A percentile compares a stretch with the other conserved stretches of the same genome.
phyloP scores from a whole-genome alignment of 2,888 invertebrate genomes.

The Ichneumoninae sp. region DNA sequence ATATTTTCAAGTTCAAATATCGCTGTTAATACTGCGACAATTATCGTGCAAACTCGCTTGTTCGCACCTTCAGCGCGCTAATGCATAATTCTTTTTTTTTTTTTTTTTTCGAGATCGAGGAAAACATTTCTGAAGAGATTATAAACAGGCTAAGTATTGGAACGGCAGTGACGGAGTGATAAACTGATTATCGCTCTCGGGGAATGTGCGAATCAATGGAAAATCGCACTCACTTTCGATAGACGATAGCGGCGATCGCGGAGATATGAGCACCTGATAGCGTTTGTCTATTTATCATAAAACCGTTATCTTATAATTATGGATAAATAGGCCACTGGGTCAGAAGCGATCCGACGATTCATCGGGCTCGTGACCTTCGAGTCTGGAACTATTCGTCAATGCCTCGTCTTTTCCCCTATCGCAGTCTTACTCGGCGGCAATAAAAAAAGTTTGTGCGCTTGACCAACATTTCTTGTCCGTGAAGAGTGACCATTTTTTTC shows the following conservation, averaged over 20 bases:
- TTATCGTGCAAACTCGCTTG: neutral
- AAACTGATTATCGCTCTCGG: neutral
- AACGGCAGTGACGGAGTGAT: neutral
- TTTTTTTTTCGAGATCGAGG: neutral
- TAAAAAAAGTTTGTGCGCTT: no score
- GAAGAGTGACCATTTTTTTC: neutral
- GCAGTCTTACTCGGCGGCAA: no score
- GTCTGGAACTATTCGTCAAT: neutral
- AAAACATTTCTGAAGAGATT: neutral
- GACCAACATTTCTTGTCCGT: no score
- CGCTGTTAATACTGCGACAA: neutral
- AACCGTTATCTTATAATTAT: conserved; percentile 14
- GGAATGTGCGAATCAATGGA: neutral
- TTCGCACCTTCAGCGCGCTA: neutral
- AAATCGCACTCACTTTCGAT: neutral
- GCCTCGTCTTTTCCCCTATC: no score
- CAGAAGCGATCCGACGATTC: neutral
- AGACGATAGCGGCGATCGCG: neutral
- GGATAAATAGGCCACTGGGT: conserved; percentile 17
- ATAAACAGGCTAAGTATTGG: neutral
- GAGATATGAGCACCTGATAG: neutral
- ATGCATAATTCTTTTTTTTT: neutral
- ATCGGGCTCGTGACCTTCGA: conserved; percentile 2
- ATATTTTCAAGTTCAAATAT: neutral
- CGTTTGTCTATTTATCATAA: conserved; percentile 5